Base-by-base conservation (phyloP, 2,113 vertebrate species). In the Morone saxatilis region DNA sequence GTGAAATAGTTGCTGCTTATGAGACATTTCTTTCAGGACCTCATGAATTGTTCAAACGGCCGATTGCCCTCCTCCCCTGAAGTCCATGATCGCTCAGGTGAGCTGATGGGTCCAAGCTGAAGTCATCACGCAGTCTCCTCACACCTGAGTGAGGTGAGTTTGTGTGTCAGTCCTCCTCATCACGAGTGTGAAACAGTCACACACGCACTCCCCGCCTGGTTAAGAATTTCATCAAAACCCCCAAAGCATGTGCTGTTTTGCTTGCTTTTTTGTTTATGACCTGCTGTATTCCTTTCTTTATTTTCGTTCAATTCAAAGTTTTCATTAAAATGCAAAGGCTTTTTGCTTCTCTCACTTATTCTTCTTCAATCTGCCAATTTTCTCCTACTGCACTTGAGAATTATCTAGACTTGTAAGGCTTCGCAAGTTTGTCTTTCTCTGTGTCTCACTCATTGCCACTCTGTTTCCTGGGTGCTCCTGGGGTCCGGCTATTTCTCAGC, bases 321-420 rank as follows among this genome's bases (percentile, higher is more conserved):
- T 91, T 93, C 90, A 95, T 95, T 94, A 93, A 95, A 95, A 94
- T 95, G 93, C 93, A 94, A 94, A 93, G 78, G 82, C 76, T 86
- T 91, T 90, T 82, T 38, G 67, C 72, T 59, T 73, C 76, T 83
- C 87, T 71, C 84, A 50, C 78, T 90, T 84, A 75, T 90, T 83
- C 51, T 68, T 78, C 80, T 75, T 68, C 88, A 86, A 83, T 84
- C 89, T 93, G 76, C 80, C 88, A 87, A 89, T 86, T 92, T 83
- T 68, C 85, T 86, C 74, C 71, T 65, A 71, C 78, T 76, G 90
- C 92, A 90, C 88, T 83, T 71, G 88, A 91, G 89, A 91, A 90
- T 95, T 91, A 93, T 89, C 87, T 93, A 76, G 75, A 88, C 82
- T 84, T 85, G 71, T 88, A 79, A 84, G 48, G 77, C 84, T 91